These are phyloP conservation scores for Drosophila anomelani DNA, from an alignment of 2,888 invertebrate genomes.

Conservation along the genomic window DNA sequence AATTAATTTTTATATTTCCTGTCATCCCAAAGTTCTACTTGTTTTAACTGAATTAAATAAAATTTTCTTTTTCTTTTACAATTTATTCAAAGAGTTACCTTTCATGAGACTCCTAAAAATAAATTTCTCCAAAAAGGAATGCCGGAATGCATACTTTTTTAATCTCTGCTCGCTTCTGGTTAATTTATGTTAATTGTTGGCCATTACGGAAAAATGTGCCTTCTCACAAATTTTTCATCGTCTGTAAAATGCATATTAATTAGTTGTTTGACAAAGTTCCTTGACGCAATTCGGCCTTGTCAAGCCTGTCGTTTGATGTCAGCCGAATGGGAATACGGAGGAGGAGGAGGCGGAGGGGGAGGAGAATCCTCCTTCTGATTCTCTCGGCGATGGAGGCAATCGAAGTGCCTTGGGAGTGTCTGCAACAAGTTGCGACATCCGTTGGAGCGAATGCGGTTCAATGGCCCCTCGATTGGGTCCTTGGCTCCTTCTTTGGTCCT, in stretches of 20 bases:
- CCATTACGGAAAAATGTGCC: constrained; percentile 34
- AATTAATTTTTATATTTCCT: too few relatives aligned
- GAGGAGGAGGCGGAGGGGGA: not conserved
- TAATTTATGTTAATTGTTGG: constrained; percentile 55
- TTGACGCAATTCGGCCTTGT: constrained; percentile 42
- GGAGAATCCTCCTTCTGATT: too few relatives aligned
- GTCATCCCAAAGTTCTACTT: not conserved
- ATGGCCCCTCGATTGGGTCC: constrained; percentile 46
- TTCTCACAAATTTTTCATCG: constrained; percentile 17
- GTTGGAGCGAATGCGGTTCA: constrained; percentile 38
- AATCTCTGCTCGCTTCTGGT: constrained; percentile 9
- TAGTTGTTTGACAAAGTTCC: constrained; percentile 45
- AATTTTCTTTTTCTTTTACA: not conserved
- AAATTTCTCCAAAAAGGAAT: not conserved
- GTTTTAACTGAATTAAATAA: not conserved
- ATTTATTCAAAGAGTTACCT: not conserved
- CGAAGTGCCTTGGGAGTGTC: constrained; percentile 21
- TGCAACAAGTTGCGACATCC: constrained; percentile 54
- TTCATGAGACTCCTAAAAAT: not conserved
- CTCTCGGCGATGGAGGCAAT: not conserved
- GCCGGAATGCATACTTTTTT: not conserved
- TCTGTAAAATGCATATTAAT: constrained; percentile 52
- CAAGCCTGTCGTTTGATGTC: constrained; percentile 30
- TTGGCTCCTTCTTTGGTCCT: constrained; percentile 11
- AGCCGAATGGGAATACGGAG: not conserved